Evolutionary conservation across 2,113 vertebrate genomes (phyloP), one percentile per base, ranked within the genome.

Genomic region (Phycodurus eques): DNA sequence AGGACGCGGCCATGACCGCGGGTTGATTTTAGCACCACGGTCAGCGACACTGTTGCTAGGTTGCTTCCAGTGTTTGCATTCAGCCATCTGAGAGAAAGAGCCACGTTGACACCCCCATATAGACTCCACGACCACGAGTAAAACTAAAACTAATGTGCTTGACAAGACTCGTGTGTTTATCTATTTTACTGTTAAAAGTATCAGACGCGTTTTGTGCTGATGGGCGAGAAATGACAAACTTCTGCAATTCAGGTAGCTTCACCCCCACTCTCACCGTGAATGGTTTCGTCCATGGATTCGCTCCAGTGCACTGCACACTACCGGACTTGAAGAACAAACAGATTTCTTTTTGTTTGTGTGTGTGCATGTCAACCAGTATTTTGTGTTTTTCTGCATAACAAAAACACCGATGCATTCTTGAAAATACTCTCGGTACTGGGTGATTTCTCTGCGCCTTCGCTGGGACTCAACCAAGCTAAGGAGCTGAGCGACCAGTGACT

Each of bases 281-380:
- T 94, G 91, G 92, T 88, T 86, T 82, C 9, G 59, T 81, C 92
- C 92, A 61, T 73, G 78, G 83, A 83, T 74, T 88, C 79, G 88
- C 83, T 87, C 76, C 71, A 83, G 78, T 76, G 71, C 81, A 62
- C 20, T 70, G 77, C 86, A 72, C 80, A 77, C 83, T 64, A 65
- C 69, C 73, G 72, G 67, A 74, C 77, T 71, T 73, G 75, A 85
- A 85, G 57, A 83, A 39, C 35, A 39, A 64, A 70, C 80, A 39
- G 72, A 84, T 84, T 79, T 80, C 49, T 72, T 33, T 13, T 73
- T 19, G 8, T 10, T 17, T 51, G 13, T 20, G 43, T 67, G 0
- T 49, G 27, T 75, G 66, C 66, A 54, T 80, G 56, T 80, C 22
- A 71, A 65, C 17, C 69, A 78, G 62, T 71, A 51, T 65, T 57